Percentiles rank a stretch among this genome's conserved stretches.
These are phyloP conservation scores for Xerus inauris DNA, from an alignment of 2,113 vertebrate species.

Conservation along the genomic window DNA sequence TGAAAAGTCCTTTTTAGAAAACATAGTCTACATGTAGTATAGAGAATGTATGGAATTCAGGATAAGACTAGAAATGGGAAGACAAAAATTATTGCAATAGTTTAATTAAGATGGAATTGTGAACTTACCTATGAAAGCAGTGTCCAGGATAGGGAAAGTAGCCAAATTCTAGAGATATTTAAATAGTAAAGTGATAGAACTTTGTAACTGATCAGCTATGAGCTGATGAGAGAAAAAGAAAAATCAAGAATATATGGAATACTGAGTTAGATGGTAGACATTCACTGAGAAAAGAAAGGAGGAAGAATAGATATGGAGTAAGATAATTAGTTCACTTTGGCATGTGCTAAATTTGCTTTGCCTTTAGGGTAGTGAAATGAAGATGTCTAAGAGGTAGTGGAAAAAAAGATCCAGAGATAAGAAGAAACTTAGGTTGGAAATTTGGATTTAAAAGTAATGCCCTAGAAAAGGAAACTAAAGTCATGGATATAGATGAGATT, in stretches of 20 bases:
- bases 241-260: not conserved
- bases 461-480: not conserved
- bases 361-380: not conserved
- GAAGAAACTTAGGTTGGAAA: not conserved
- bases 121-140: conserved; percentile 20
- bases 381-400: not conserved
- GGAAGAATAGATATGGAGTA: not conserved
- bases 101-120: not conserved
- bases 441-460: not conserved
- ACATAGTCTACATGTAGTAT: not conserved
- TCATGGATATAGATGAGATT: not conserved
- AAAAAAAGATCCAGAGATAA: not conserved
- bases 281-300: not conserved
- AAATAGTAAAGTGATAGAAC: not conserved
- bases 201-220: not conserved
- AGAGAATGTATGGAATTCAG: not conserved
- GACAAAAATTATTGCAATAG: not conserved
- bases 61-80: not conserved
- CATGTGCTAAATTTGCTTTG: not conserved
- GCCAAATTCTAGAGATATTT: not conserved
- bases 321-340: not conserved
- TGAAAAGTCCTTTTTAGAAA: not conserved
- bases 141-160: not conserved
- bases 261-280: not conserved
- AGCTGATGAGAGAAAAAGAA: not conserved